These are phyloP conservation scores for Apostichopus japonicus DNA, from an alignment of 35 echinoderm and acorn worm genomes.

Conservation along the genomic window DNA sequence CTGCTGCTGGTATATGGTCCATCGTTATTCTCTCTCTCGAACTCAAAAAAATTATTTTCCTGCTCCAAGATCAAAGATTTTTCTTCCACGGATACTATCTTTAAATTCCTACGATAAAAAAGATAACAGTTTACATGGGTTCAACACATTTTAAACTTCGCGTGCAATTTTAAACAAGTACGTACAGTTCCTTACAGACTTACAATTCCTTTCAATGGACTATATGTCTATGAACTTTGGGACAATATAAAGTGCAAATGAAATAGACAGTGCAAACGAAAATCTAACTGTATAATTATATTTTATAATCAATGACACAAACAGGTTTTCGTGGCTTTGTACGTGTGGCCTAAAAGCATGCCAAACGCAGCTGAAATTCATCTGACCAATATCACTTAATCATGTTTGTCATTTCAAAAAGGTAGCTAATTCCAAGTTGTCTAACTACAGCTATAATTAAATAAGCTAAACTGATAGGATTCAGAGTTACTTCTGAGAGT, in stretches of 20 bases:
- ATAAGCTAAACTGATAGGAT: too few species aligned
- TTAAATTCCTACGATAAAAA: conserved; percentile 20
- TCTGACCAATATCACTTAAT: not conserved
- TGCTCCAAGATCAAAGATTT: conserved; percentile 27
- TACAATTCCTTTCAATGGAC: too few species aligned
- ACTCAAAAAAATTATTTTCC: conserved; percentile 46
- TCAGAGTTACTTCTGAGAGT: too few species aligned
- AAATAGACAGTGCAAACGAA: too few species aligned
- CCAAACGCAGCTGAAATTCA: not conserved
- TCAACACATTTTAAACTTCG: too few species aligned
- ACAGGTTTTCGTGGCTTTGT: not conserved
- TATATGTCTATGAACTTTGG: too few species aligned
- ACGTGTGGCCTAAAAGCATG: too few species aligned
- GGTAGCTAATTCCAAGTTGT: not conserved
- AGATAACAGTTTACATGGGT: not conserved
- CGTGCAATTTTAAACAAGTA: too few species aligned
- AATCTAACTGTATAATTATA: too few species aligned
- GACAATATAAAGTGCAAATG: too few species aligned
- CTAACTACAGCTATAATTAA: not conserved
- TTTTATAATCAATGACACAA: not conserved
- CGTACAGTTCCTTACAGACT: too few species aligned
- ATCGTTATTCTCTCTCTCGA: not conserved
- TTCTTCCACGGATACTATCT: not conserved
- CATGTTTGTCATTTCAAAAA: not conserved
- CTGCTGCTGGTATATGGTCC: not conserved